phyloP scores from a whole-genome alignment of 1,140 invertebrate species.

The Eurosta solidaginis region DNA sequence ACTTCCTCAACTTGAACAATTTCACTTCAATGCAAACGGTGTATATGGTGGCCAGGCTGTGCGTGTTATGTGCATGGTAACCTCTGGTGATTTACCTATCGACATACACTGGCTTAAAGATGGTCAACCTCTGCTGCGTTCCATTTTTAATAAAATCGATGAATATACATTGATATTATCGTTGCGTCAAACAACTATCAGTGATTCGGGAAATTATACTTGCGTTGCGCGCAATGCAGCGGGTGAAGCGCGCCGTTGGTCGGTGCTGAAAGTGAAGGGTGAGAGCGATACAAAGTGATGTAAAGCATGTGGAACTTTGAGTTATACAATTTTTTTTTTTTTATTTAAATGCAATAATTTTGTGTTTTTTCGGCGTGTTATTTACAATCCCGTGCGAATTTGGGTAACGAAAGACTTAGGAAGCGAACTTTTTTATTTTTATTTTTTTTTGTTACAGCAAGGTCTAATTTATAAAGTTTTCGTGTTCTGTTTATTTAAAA shows the following conservation, averaged over 20 bases:
- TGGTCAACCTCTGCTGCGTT: conserved; percentile 51
- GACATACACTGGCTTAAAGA: conserved; percentile 68
- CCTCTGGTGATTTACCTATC: conserved; percentile 72
- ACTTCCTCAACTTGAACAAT: conserved; percentile 70
- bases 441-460: conserved; percentile 25
- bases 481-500: too few relatives aligned
- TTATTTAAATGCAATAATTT: background rate
- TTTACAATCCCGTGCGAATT: background rate
- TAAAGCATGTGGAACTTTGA: background rate
- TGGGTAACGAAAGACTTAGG: conserved; percentile 34
- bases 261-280: conserved; percentile 66
- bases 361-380: background rate
- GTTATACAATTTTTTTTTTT: background rate
- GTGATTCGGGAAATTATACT: conserved; percentile 68
- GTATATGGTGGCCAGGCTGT: conserved; percentile 72
- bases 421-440: conserved; percentile 40
- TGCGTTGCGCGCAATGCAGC: conserved; percentile 63
- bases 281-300: conserved; percentile 17
- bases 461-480: too few relatives aligned
- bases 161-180: conserved; percentile 71
- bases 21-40: conserved; percentile 69
- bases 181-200: conserved; percentile 71
- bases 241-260: conserved; percentile 60
- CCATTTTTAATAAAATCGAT: conserved; percentile 61
- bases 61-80: conserved; percentile 72